These are phyloP conservation scores for Hymenopus coronatus DNA, from an alignment of 2,888 invertebrate species.

Conservation along the genomic window DNA sequence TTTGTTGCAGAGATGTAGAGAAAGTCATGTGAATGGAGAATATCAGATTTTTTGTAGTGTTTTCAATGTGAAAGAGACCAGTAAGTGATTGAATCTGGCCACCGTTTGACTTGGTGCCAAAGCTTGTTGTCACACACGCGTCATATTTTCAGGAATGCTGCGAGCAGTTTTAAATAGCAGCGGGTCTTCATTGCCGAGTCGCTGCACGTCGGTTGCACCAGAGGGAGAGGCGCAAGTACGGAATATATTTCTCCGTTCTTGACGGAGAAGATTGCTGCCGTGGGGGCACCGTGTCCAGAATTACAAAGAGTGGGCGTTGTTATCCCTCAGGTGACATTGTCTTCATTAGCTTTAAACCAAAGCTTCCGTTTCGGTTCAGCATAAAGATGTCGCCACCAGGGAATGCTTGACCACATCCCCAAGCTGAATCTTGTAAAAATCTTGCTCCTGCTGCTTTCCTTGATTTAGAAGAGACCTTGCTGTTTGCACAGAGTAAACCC, in stretches of 20 bases:
- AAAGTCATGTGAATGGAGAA: no score
- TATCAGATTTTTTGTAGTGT: no score
- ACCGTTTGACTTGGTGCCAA: no score
- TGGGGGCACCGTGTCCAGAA: conserved; percentile 24
- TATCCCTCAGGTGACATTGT: not conserved
- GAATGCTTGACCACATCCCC: not conserved
- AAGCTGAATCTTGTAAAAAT: not conserved
- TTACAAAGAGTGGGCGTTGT: conserved; percentile 12
- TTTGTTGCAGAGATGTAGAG: no score
- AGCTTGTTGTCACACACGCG: not conserved
- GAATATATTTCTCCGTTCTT: conserved; percentile 5
- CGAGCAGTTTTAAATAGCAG: not conserved
- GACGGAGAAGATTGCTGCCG: conserved; percentile 21
- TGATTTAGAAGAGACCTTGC: no score
- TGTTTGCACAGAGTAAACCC: no score
- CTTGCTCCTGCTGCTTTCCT: no score
- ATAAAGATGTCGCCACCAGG: not conserved
- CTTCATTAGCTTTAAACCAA: not conserved
- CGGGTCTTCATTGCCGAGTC: not conserved
- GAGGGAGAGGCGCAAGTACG: conserved; percentile 1
- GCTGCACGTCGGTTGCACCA: not conserved
- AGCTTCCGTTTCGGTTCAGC: not conserved
- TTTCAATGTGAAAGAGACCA: no score
- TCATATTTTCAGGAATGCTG: not conserved
- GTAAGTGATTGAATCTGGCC: no score